These are phyloP conservation scores for Helicoverpa assulta DNA, from an alignment of 2,888 invertebrate species.

Conservation along the genomic window DNA sequence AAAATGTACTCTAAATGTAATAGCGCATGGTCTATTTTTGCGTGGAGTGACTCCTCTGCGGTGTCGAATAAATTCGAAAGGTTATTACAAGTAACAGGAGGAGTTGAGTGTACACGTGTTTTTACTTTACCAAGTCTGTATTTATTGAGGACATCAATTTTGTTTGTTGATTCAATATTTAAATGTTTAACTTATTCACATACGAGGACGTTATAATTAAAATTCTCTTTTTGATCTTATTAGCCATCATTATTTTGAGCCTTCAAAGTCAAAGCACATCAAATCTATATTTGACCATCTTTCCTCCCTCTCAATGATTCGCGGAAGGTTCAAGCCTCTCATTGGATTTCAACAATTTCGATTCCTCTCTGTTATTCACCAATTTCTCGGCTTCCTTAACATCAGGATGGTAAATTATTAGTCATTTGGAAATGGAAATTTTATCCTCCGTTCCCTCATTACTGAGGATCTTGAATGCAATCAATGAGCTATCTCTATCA, in stretches of 20 bases:
- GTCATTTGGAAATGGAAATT: constrained; percentile 48
- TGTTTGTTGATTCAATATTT: constrained; percentile 1
- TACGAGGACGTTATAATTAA: constrained; percentile 1
- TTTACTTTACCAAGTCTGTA: constrained; percentile 10
- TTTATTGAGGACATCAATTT: constrained; percentile 23
- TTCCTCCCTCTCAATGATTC: constrained; percentile 24
- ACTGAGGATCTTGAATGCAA: constrained; percentile 37
- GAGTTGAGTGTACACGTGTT: constrained; percentile 34
- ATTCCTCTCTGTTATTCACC: constrained; percentile 29
- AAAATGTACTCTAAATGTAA: constrained; percentile 64
- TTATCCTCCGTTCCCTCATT: constrained; percentile 30
- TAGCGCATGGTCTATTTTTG: constrained; percentile 64
- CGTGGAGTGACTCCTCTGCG: constrained; percentile 59
- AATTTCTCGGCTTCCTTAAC: constrained; percentile 24
- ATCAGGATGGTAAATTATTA: constrained; percentile 39
- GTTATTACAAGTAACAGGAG: constrained; percentile 36
- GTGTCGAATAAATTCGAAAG: constrained; percentile 49
- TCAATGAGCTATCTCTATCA: constrained; percentile 31
- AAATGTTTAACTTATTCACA: not conserved
- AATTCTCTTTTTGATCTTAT: not conserved
- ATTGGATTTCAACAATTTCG: constrained; percentile 44
- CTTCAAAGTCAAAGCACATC: not conserved
- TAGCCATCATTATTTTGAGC: constrained; percentile 24
- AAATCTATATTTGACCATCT: constrained; percentile 1
- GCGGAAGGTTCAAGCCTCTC: constrained; percentile 15